Evolutionary conservation across 2,797 vertebrate genomes (phyloP), one percentile per base, ranked within the genome.

Genomic region (Pelobates cultripes): DNA sequence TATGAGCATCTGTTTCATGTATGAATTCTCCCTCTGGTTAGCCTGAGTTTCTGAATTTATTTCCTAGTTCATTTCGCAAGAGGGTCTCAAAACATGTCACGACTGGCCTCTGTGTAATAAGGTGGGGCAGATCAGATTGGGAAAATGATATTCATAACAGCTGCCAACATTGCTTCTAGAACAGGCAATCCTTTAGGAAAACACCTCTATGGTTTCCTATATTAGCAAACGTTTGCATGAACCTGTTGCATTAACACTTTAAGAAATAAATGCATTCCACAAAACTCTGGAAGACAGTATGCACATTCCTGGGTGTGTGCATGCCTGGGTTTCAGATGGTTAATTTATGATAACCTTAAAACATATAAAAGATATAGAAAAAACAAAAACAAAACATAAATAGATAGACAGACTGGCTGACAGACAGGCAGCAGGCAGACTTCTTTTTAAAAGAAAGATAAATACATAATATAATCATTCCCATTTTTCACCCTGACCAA

Each of bases 161-260:
- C 89, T 92, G 89, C 87, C 85, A 86, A 81, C 44, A 60, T 69
- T 43, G 42, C 10, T 90, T 87, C 89, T 91, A 86, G 86, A 75
- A 85, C 81, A 3, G 15, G 77, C 83, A 75, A 84, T 88, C 91
- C 80, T 88, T 47, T 61, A 88, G 88, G 88, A 88, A 87, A 92
- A 88, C 87, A 89, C 89, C 87, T 87, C 80, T 0, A 85, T 88
- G 88, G 28, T 77, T 88, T 93, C 90, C 89, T 88, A 88, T 86
- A 90, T 91, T 87, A 92, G 87, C 87, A 89, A 28, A 92, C 6
- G 93, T 93, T 91, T 93, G 89, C 88, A 86, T 92, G 91, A 93
- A 93, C 92, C 93, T 90, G 82, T 87, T 87, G 86, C 87, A 88
- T 87, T 6, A 2, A 90, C 88, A n/a, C n/a, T 64, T 64, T 10